These are phyloP conservation scores for Unio pictorum DNA, from an alignment of 2,888 invertebrate species.

Conservation along the genomic window DNA sequence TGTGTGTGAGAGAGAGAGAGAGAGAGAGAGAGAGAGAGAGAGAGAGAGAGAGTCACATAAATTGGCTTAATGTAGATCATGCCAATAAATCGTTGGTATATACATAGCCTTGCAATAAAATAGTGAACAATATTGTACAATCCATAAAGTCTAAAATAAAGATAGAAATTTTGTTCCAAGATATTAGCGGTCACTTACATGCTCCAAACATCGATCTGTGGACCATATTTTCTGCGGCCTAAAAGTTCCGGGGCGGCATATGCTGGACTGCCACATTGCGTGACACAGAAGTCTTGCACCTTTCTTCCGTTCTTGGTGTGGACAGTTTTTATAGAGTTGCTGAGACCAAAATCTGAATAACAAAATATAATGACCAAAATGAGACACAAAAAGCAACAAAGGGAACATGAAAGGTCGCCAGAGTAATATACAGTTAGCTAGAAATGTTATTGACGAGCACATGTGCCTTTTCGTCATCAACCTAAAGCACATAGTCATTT, in stretches of 20 bases:
- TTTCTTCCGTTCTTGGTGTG: constrained; percentile 50
- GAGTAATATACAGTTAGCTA: no score
- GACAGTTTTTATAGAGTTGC: constrained; percentile 63
- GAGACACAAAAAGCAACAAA: not conserved
- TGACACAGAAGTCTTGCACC: constrained; percentile 63
- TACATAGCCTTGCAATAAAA: no score
- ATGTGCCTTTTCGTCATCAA: no score
- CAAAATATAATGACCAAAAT: not conserved
- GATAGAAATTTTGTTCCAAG: not conserved
- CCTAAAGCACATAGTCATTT: no score
- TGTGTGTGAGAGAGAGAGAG: no score
- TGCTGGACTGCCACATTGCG: constrained; percentile 71
- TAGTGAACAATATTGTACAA: no score
- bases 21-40: no score
- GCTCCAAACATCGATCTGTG: constrained; percentile 70
- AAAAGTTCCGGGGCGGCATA: constrained; percentile 71
- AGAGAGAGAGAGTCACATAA: no score
- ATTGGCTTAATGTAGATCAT: no score
- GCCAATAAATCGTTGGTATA: no score
- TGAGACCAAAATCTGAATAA: constrained; percentile 68
- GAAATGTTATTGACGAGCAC: no score
- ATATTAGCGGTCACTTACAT: constrained; percentile 58
- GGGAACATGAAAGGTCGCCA: no score
- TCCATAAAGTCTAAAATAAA: not conserved
- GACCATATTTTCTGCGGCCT: constrained; percentile 67